These are phyloP conservation scores for Glomeris marginata DNA, from an alignment of 2,888 invertebrate species.

Conservation along the genomic window DNA sequence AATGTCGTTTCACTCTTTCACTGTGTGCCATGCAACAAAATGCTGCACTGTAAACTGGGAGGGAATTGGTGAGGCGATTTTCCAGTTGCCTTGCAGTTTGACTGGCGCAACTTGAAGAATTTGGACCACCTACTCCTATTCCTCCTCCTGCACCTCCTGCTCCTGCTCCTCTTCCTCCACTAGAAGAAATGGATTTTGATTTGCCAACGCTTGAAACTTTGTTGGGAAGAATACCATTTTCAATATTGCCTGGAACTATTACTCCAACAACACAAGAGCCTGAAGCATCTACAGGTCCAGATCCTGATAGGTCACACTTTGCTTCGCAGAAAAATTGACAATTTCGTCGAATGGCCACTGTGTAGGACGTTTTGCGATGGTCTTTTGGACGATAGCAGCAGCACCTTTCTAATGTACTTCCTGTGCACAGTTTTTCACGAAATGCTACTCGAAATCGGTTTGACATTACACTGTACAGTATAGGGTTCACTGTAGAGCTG, in stretches of 20 bases:
- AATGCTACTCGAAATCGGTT: constrained; percentile 23
- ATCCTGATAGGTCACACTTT: too few species aligned
- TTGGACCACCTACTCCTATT: neutral
- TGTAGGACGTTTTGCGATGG: neutral
- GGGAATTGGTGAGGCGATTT: neutral
- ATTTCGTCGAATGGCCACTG: neutral
- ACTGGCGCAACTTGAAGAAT: constrained; percentile 1
- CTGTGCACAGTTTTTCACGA: constrained; percentile 17
- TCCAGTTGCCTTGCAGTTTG: neutral
- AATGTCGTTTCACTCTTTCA: constrained; percentile 1
- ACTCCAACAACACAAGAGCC: neutral
- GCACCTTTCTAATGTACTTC: neutral
- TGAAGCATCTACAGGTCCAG: neutral
- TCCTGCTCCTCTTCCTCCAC: neutral
- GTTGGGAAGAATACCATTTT: neutral
- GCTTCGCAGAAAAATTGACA: too few species aligned
- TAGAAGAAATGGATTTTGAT: neutral
- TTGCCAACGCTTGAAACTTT: neutral
- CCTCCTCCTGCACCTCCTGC: constrained; percentile 1
- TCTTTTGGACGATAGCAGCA: neutral
- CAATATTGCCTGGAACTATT: neutral
- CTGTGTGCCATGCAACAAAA: constrained; percentile 8
- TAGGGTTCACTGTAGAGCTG: constrained; percentile 21
- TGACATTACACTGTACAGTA: constrained; percentile 20
- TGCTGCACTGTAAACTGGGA: constrained; percentile 6